Base-by-base conservation (phyloP, 2,888 invertebrate species). In the Drosophila meridionalis region DNA sequence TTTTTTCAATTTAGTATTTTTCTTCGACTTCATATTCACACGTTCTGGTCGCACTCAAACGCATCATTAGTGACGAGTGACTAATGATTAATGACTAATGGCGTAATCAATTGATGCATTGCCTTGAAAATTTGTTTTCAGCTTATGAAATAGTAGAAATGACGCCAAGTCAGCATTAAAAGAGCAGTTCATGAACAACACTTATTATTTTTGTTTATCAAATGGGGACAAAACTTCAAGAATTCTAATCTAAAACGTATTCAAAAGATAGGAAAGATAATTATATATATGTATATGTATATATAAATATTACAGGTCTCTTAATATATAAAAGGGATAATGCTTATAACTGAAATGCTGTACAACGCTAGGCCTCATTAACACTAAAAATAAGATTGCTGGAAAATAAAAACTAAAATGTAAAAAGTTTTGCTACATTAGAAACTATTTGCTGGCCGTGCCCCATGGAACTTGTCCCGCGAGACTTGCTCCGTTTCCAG, bases 81-180 rank as follows among this genome's bases (percentile, higher is more conserved):
- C 42, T 56, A 56, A 56, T 56, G 40, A 26, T 40, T n/a, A 42
- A n/a, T 56, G 56, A 56, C 56, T 56, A 20, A 58, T 57, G 32
- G 14, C 20, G 32, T 43, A 43, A 45, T 43, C 57, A 43, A 34
- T 57, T 57, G 43, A 12, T 43, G 30, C 43, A 57, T 45, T 34
- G 11, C 40, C 0, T 42, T 56, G 42, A 14, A 56, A 40, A n/a
- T 14, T 12, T 55, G 38, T 9, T n/a, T 34, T 3, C 32, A n/a
- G 11, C 3, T 32, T 14, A 14, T 12, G 11, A 12, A 47, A 28
- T 11, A 3, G 12, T 14, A 26, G 52, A 36, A 34, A 20, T 32
- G 34, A 1, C 0, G 12, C 8, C 3, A 42, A 6, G 26, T 1
- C 26, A 50, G 5, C n/a, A n/a, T 9, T 32, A 9, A 32, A 5